Percentiles rank a stretch among this genome's conserved stretches.
phyloP scores from a whole-genome alignment of 2,888 invertebrate species.

The Calliphora vomitoria region DNA sequence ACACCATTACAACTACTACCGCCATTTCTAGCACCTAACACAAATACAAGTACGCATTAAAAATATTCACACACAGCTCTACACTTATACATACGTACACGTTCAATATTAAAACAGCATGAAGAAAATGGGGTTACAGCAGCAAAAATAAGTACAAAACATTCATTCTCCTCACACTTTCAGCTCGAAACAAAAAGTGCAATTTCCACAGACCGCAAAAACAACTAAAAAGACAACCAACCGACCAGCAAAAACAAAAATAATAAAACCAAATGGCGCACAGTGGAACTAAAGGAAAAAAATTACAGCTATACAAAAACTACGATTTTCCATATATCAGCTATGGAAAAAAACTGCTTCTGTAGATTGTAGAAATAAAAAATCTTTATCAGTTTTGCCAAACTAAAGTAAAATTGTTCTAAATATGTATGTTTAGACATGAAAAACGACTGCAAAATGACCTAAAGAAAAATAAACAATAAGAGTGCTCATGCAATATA shows the following conservation, averaged over 20 bases:
- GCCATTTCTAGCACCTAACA: not conserved
- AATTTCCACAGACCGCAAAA: slow-evolving; percentile 70
- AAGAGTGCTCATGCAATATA: too few relatives aligned
- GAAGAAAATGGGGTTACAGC: slow-evolving; percentile 51
- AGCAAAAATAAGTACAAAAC: slow-evolving; percentile 18
- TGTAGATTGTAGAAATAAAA: too few relatives aligned
- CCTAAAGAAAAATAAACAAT: too few relatives aligned
- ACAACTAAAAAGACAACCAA: slow-evolving; percentile 57
- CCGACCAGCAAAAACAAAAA: slow-evolving; percentile 55
- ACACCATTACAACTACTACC: slow-evolving; percentile 32
- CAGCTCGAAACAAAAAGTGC: slow-evolving; percentile 58
- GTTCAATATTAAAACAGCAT: slow-evolving; percentile 57
- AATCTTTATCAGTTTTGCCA: too few relatives aligned
- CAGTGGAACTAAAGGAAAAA: slow-evolving; percentile 16
- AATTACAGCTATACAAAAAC: too few relatives aligned
- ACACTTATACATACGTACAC: not conserved
- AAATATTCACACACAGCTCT: slow-evolving; percentile 12
- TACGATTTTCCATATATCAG: too few relatives aligned
- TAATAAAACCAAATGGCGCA: slow-evolving; percentile 47
- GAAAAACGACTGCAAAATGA: too few relatives aligned
- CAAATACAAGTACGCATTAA: slow-evolving; percentile 26
- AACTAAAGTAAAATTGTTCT: too few relatives aligned
- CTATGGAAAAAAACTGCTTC: too few relatives aligned
- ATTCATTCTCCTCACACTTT: slow-evolving; percentile 28
- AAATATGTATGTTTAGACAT: too few relatives aligned